Percentiles rank a stretch among this genome's conserved stretches.
These are phyloP conservation scores for Adelognathus sp. DNA, from an alignment of 2,888 invertebrate genomes.

Conservation along the genomic window DNA sequence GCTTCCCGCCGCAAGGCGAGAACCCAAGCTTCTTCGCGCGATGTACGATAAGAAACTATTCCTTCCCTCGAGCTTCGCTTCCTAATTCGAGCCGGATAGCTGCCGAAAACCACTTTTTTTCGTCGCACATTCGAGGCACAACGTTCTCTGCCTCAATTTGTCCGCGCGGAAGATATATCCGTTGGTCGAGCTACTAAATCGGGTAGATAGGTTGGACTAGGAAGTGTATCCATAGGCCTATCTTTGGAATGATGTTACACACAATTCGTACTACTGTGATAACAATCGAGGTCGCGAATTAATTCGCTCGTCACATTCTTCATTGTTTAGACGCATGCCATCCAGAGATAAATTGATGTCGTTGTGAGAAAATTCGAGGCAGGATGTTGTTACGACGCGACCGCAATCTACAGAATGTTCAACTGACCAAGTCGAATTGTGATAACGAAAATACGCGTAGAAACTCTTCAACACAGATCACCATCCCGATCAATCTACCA, in stretches of 20 bases:
- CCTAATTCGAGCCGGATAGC: constrained; percentile 16
- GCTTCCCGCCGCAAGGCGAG: constrained; percentile 1
- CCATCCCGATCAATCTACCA: too few species aligned
- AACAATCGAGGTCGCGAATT: too few species aligned
- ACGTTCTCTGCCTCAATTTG: neutral
- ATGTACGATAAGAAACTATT: constrained; percentile 47
- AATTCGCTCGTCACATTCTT: too few species aligned
- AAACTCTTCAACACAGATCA: too few species aligned
- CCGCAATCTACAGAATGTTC: too few species aligned
- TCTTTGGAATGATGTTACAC: neutral
- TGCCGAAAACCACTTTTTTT: neutral
- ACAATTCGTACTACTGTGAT: neutral
- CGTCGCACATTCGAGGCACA: neutral
- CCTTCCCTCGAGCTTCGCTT: neutral
- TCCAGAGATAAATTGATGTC: too few species aligned
- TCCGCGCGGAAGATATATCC: neutral
- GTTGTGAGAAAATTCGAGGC: too few species aligned
- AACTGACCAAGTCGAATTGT: too few species aligned
- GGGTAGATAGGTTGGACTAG: neutral
- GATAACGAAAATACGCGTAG: too few species aligned
- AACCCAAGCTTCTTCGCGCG: constrained; percentile 35
- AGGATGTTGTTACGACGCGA: too few species aligned
- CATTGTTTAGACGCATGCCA: too few species aligned
- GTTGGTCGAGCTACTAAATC: neutral
- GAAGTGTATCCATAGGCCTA: neutral